phyloP scores from a whole-genome alignment of 2,888 invertebrate species.

The Alitta virens region DNA sequence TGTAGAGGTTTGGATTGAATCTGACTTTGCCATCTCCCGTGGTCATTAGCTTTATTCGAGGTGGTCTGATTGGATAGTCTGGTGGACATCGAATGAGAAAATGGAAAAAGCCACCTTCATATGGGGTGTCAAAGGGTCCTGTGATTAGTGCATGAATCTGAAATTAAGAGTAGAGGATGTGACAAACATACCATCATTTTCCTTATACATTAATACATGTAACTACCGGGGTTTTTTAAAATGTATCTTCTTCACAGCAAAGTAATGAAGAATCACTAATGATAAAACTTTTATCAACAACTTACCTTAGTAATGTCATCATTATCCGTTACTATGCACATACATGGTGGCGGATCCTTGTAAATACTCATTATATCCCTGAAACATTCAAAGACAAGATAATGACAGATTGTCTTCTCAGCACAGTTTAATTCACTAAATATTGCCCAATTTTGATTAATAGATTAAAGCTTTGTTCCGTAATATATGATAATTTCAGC shows the following conservation, averaged over 20 bases:
- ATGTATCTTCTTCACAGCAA: no score
- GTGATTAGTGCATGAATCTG: constrained; percentile 63
- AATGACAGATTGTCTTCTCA: no score
- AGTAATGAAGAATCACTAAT: no score
- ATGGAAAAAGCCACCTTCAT: constrained; percentile 62
- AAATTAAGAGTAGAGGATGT: no score
- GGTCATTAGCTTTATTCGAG: constrained; percentile 64
- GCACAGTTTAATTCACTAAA: no score
- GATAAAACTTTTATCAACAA: background rate
- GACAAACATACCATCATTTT: no score
- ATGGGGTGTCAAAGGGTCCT: constrained; percentile 66
- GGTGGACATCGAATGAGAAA: constrained; percentile 62
- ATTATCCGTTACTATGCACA: constrained; percentile 63
- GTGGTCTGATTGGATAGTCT: constrained; percentile 62
- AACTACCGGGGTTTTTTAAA: no score
- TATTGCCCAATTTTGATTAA: no score
- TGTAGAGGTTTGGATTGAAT: constrained; percentile 67
- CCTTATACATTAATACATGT: no score
- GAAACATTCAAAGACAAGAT: constrained; percentile 18
- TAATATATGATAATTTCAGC: no score
- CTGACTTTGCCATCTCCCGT: constrained; percentile 64
- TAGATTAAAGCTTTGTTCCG: no score
- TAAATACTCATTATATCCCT: constrained; percentile 64
- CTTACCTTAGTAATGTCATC: constrained; percentile 60
- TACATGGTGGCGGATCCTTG: constrained; percentile 63